A percentile compares a stretch with the other conserved stretches of the same genome.
Evolutionary conservation across 2,113 vertebrate species (phyloP).

Genomic region (pig (Sus scrofa)): T2T-Sscrofa CM000812.6:103822501-103823000

Average conservation of each 20-base stretch:
- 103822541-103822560: not conserved
- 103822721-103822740: not conserved
- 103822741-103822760: not conserved
- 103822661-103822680: not conserved
- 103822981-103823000: not conserved
- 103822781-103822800: not conserved
- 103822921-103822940: not conserved
- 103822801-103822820: not conserved
- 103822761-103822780: not conserved
- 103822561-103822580: not conserved
- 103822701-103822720: not conserved
- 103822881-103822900: not conserved
- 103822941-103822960: not conserved
- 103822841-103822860: not conserved
- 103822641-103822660: not conserved
- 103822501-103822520: slow-evolving; percentile 6
- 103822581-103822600: not conserved
- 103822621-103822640: not conserved
- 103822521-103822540: not conserved
- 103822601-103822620: not conserved
- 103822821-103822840: not conserved
- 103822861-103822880: not conserved
- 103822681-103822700: not conserved
- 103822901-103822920: not conserved
- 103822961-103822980: not conserved